A percentile compares a stretch with the other conserved stretches of the same genome.
phyloP scores from a whole-genome alignment of 2,888 invertebrate species.

The Limnephilus rhombicus region DNA sequence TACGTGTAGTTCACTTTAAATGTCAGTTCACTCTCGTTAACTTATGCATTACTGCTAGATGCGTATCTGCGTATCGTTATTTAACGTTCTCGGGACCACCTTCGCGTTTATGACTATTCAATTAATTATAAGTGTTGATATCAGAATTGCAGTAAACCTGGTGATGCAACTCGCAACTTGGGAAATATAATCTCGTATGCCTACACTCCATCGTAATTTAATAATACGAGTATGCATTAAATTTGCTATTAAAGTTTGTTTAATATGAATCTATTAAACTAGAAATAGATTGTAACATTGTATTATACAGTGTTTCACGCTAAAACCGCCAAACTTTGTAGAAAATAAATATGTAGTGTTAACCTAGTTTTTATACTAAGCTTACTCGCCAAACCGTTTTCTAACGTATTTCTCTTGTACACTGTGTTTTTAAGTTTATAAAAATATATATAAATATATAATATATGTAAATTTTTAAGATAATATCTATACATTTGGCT shows the following conservation, averaged over 20 bases:
- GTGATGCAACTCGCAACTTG: neutral
- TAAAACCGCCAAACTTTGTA: no score
- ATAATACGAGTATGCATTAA: neutral
- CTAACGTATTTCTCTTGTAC: no score
- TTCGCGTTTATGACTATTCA: neutral
- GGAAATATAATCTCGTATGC: neutral
- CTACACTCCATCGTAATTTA: neutral
- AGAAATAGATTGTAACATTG: no score
- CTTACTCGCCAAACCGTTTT: no score
- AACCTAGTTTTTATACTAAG: no score
- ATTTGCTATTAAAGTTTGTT: neutral
- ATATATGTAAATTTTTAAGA: no score
- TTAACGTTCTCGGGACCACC: constrained; percentile 1
- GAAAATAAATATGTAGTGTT: no score
- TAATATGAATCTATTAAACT: neutral
- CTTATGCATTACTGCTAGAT: neutral
- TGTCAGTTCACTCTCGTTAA: constrained; percentile 9
- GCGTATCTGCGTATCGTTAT: neutral
- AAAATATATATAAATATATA: no score
- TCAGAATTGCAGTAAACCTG: neutral
- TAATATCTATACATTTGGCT: no score
- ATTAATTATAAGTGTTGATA: constrained; percentile 6
- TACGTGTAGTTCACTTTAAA: neutral
- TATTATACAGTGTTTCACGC: no score
- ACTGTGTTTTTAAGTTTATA: no score